Evolutionary conservation across 2,888 invertebrate genomes (phyloP).

Genomic region (Oscheius sp.): DNA sequence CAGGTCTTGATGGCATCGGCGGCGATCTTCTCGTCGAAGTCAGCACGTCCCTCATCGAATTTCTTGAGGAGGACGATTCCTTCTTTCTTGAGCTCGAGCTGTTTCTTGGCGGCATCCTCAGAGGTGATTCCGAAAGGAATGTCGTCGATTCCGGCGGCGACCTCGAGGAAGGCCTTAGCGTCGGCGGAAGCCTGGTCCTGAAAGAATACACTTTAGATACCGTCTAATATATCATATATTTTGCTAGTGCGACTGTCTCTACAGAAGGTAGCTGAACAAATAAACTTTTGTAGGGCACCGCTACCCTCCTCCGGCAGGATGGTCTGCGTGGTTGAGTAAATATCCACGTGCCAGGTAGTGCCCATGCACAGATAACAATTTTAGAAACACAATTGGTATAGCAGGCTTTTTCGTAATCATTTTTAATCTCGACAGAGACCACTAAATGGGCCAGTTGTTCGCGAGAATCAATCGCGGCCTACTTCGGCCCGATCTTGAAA

Average conservation of each 20-base stretch:
- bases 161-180: constrained; percentile 86
- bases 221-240: not conserved
- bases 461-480: constrained; percentile 21
- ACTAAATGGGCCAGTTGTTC: constrained; percentile 13
- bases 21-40: constrained; percentile 63
- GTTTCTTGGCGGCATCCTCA: constrained; percentile 83
- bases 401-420: constrained; percentile 2
- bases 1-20: constrained; percentile 61
- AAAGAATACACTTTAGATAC: constrained; percentile 46
- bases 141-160: constrained; percentile 87
- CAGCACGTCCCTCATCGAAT: constrained; percentile 72
- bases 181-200: constrained; percentile 82
- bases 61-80: constrained; percentile 87
- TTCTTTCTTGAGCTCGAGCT: constrained; percentile 84
- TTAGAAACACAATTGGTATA: not conserved
- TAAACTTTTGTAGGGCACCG: constrained; percentile 8
- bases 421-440: not conserved
- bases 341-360: constrained; percentile 19
- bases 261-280: constrained; percentile 26
- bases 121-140: constrained; percentile 88
- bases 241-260: constrained; percentile 1
- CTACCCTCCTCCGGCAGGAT: constrained; percentile 14
- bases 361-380: constrained; percentile 20
- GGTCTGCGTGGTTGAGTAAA: constrained; percentile 24
- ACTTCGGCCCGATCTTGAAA: constrained; percentile 25